A percentile compares a stretch with the other conserved stretches of the same genome.
Conservation (phyloP, 35 echinoderm and acorn worm species). For the Ophiothrix spiculata region DNA sequence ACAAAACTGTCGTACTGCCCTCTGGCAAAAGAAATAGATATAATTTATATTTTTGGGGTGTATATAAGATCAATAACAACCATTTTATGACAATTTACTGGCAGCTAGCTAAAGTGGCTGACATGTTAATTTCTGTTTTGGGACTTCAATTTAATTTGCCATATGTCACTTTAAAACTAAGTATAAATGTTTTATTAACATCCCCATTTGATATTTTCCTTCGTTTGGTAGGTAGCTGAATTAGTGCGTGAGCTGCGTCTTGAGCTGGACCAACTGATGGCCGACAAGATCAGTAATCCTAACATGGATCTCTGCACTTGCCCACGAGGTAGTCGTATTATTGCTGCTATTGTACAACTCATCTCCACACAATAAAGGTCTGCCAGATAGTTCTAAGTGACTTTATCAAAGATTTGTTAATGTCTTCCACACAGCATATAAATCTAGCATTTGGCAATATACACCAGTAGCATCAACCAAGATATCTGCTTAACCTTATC, state of each 20-base stretch:
- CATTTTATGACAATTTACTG: too few relatives aligned
- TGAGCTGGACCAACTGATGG: slow-evolving; percentile 65
- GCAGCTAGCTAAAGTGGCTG: too few relatives aligned
- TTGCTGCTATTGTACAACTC: slow-evolving; percentile 73
- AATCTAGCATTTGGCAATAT: too few relatives aligned
- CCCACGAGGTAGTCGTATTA: slow-evolving; percentile 68
- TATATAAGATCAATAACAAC: too few relatives aligned
- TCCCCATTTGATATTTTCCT: not conserved
- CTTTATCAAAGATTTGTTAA: not conserved
- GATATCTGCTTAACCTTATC: not conserved
- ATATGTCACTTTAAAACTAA: not conserved
- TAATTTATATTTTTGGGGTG: too few relatives aligned
- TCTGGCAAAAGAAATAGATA: too few relatives aligned
- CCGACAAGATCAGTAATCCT: slow-evolving; percentile 62
- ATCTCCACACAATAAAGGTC: slow-evolving; percentile 49
- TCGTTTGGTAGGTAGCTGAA: slow-evolving; percentile 45
- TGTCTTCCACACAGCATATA: too few relatives aligned
- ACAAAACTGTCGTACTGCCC: too few relatives aligned
- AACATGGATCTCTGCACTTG: slow-evolving; percentile 62
- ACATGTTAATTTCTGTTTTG: not conserved
- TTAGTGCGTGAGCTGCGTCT: slow-evolving; percentile 46
- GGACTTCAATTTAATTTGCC: not conserved
- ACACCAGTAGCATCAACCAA: not conserved
- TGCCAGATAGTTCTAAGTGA: not conserved
- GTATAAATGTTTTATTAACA: not conserved